A percentile compares a stretch with the other conserved stretches of the same genome.
These are phyloP conservation scores for Sebastes trivittatus DNA, from an alignment of 2,797 vertebrate species.

Conservation along the genomic window DNA sequence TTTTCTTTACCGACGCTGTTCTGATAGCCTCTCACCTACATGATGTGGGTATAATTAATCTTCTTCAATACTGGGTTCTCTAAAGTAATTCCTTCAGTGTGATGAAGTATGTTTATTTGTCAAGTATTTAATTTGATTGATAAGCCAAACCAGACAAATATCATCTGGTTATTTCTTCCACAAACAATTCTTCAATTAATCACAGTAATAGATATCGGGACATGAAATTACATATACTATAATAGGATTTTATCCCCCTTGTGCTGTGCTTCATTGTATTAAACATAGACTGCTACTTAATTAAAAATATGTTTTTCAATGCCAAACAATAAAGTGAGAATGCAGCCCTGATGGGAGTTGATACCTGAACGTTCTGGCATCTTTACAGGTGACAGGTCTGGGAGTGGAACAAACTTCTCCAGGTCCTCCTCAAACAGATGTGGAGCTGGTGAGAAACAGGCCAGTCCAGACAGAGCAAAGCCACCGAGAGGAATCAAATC, in stretches of 20 bases:
- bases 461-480: slow-evolving; percentile 65
- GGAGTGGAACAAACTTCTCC: slow-evolving; percentile 31
- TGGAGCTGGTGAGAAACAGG: slow-evolving; percentile 28
- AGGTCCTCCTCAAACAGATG: slow-evolving; percentile 32
- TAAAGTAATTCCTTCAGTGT: neutral
- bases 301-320: neutral
- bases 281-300: neutral
- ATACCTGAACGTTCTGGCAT: slow-evolving; percentile 56
- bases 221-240: neutral
- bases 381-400: slow-evolving; percentile 48
- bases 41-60: too few species aligned
- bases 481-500: slow-evolving; percentile 64
- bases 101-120: neutral
- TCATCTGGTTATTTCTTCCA: neutral
- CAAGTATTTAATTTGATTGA: neutral
- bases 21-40: too few species aligned
- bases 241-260: too few species aligned
- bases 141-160: neutral
- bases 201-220: neutral
- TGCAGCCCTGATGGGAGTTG: accelerated
- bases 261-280: neutral
- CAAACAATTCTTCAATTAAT: neutral
- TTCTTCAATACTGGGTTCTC: neutral
- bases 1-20: too few species aligned
- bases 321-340: neutral